Conservation (phyloP, 2,113 vertebrate species). For the Cyprinodon tularosa region DNA sequence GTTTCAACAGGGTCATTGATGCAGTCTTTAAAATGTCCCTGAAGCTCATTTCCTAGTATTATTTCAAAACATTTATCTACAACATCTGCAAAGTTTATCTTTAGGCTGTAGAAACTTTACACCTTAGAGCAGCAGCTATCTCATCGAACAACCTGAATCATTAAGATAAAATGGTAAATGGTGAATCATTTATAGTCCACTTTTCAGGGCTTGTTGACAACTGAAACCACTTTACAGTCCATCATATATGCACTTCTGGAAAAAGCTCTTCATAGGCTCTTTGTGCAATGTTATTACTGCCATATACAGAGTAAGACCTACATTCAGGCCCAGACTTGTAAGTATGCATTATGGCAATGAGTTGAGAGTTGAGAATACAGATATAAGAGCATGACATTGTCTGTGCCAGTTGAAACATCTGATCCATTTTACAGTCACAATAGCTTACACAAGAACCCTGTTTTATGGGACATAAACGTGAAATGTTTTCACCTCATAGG, state of each 20-base stretch:
- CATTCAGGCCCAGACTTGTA: neutral
- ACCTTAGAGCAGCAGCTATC: neutral
- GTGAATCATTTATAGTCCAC: neutral
- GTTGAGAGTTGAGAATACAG: neutral
- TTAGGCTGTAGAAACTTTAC: neutral
- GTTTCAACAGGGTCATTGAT: neutral
- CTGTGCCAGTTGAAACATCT: neutral
- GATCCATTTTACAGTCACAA: neutral
- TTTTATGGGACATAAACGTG: neutral
- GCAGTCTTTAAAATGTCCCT: neutral
- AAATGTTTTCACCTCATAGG: neutral
- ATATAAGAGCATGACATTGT: neutral
- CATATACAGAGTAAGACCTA: neutral
- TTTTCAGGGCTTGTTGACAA: neutral
- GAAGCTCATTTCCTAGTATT: neutral
- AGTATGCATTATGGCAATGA: neutral
- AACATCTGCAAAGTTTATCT: neutral
- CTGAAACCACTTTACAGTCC: neutral
- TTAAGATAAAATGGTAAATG: neutral
- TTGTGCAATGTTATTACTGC: neutral
- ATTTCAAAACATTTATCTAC: neutral
- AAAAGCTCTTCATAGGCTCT: neutral
- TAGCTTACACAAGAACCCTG: neutral
- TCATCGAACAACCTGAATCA: neutral
- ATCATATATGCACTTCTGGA: neutral